Percentiles rank a stretch among this genome's conserved stretches.
Evolutionary conservation across 2,797 vertebrate genomes (phyloP).

Genomic region (Pteronotus mesoamericanus): DNA sequence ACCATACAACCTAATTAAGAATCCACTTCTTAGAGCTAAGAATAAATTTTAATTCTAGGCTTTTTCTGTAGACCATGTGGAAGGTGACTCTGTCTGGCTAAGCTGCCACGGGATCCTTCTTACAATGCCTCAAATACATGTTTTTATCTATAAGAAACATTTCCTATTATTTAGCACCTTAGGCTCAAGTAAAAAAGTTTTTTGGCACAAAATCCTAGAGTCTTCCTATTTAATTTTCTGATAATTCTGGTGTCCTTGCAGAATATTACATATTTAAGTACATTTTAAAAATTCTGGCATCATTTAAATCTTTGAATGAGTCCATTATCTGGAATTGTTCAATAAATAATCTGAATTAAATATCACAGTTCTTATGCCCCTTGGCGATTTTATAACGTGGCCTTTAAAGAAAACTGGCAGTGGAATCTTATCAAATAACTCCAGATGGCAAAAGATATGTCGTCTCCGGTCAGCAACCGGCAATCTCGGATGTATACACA

Average conservation of each 20-base stretch:
- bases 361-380: neutral
- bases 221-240: neutral
- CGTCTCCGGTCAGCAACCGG: neutral
- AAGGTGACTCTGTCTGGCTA: neutral
- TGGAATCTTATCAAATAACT: neutral
- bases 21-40: neutral
- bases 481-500: neutral
- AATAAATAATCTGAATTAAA: neutral
- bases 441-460: neutral
- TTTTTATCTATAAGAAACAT: constrained; percentile 36
- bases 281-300: neutral
- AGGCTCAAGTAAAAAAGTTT: neutral
- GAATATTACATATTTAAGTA: neutral
- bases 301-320: neutral
- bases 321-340: neutral
- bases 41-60: neutral
- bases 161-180: neutral
- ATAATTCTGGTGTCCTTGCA: neutral
- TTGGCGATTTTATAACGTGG: neutral
- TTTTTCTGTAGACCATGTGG: neutral
- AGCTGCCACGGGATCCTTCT: neutral
- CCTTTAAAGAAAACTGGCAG: neutral
- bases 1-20: neutral
- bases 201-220: neutral
- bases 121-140: neutral